Conservation (phyloP, 2,888 invertebrate species). For the Pherbina coryleti region DNA sequence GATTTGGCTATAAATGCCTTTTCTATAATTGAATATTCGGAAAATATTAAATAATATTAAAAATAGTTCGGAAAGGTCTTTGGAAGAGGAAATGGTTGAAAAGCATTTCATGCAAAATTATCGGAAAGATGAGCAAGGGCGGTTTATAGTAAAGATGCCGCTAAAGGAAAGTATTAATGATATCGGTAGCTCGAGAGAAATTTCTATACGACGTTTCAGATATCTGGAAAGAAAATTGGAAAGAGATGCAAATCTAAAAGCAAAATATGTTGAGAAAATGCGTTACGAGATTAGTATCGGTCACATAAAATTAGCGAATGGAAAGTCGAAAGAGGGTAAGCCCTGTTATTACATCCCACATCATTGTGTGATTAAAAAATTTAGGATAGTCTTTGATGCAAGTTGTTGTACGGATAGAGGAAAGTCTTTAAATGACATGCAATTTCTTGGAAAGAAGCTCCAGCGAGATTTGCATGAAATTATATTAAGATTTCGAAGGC, state of each 20-base stretch:
- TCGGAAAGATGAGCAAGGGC: background rate
- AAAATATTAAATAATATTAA: background rate
- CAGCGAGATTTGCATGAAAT: slow-evolving; percentile 10
- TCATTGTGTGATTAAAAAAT: slow-evolving; percentile 35
- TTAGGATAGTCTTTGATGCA: slow-evolving; percentile 31
- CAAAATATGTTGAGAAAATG: too few species aligned
- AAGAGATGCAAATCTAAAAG: too few species aligned
- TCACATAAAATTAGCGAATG: too few species aligned
- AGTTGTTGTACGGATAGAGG: slow-evolving; percentile 20
- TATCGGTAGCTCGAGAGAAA: background rate
- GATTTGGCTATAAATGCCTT: background rate
- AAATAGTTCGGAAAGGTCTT: background rate
- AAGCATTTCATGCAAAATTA: background rate
- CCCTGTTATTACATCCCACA: too few species aligned
- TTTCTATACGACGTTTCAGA: background rate
- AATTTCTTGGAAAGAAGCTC: slow-evolving; percentile 22
- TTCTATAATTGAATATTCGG: background rate
- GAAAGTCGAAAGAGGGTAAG: too few species aligned
- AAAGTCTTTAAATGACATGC: slow-evolving; percentile 33
- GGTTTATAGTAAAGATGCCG: too few species aligned
- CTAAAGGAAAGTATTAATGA: background rate
- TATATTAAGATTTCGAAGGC: background rate
- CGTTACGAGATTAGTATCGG: too few species aligned
- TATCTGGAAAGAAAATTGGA: too few species aligned
- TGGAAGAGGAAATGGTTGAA: background rate